Evolutionary conservation across 2,888 invertebrate species (phyloP), one percentile per base, ranked within the genome.

Genomic region (Sarcophaga subvicina): DNA sequence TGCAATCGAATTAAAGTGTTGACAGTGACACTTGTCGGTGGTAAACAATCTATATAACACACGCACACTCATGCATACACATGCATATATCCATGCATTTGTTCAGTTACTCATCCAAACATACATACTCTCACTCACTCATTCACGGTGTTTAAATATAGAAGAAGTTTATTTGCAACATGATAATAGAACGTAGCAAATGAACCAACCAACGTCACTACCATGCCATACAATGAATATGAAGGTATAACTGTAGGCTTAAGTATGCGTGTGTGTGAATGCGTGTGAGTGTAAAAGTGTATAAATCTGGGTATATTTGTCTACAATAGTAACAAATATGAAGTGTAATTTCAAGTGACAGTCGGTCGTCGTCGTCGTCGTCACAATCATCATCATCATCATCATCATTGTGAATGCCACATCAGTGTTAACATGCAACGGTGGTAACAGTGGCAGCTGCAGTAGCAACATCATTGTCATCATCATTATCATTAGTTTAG

Each of bases 291-390:
- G 25, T 10, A n/a, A 17, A 17, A 62, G 3, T 62, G 12, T 73
- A n/a, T 69, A 62, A 17, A 22, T 69, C 54, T 82, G 66, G 49
- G n/a, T 67, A 17, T 72, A 76, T 84, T 82, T 81, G 80, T 67
- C 78, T 69, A 69, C 67, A 81, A 83, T 70, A 83, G 85, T 88
- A 86, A 88, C 88, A 88, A 88, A 88, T 88, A 71, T 88, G 81
- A 88, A 78, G 85, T 85, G 88, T 88, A 86, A 88, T 88, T 86
- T 83, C 76, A 88, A 83, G 85, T 88, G 88, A 88, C 88, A 88
- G 75, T 82, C 81, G 76, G 71, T 86, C 63, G 83, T 63, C 80
- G 62, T 83, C 83, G 69, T 64, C 77, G 60, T 63, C 69, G 63
- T 64, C n/a, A 37, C 12, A 71, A 60, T 20, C 78, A 77, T 25